Conservation (phyloP, 2,113 vertebrate genomes). For the Labeo rohita region DNA sequence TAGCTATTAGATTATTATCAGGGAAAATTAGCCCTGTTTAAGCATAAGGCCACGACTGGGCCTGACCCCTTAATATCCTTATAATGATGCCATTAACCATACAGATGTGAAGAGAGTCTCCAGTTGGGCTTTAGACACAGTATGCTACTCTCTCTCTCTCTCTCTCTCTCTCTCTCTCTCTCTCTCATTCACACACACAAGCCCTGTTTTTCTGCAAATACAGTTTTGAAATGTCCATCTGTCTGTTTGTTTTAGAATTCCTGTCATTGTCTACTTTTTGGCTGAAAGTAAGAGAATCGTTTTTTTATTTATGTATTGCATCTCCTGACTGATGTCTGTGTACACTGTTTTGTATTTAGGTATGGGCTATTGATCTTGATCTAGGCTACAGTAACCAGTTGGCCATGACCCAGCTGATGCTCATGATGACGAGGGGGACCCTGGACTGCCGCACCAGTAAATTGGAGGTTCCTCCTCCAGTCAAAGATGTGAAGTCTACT, state of each 20-base stretch:
- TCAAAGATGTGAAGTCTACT: constrained; percentile 55
- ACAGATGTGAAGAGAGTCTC: constrained; percentile 83
- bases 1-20: constrained; percentile 93
- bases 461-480: constrained; percentile 70
- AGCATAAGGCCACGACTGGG: constrained; percentile 88
- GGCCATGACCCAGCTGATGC: constrained; percentile 86
- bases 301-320: constrained; percentile 21
- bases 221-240: not conserved
- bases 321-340: constrained; percentile 36
- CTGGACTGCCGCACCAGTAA: constrained; percentile 75
- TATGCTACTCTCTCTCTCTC: constrained; percentile 46
- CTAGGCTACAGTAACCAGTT: constrained; percentile 90
- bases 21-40: constrained; percentile 96
- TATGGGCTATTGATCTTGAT: constrained; percentile 89
- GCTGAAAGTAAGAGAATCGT: constrained; percentile 34
- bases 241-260: too few relatives aligned
- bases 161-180: constrained; percentile 34
- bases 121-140: constrained; percentile 64
- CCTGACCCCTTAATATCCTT: constrained; percentile 99
- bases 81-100: constrained; percentile 98
- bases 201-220: not conserved
- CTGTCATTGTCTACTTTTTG: constrained; percentile 10
- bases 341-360: constrained; percentile 66
- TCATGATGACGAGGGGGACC: constrained; percentile 82
- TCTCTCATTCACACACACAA: not conserved